Evolutionary conservation across 2,113 vertebrate genomes (phyloP).

Genomic region (Gorsachius goisagi): DNA sequence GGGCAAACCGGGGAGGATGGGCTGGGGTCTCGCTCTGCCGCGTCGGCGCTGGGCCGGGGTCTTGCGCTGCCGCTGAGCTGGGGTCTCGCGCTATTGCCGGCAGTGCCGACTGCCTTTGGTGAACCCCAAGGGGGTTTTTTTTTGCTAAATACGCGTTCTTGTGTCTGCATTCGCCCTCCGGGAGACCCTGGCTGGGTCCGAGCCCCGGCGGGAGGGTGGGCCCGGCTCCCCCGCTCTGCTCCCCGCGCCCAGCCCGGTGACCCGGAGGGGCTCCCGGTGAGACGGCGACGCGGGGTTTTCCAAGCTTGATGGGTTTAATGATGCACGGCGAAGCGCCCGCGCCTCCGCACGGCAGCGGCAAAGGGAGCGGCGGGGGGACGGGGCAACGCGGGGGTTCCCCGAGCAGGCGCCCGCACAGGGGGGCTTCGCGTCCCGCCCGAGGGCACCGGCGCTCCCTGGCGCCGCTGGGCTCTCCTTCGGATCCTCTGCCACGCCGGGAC

Average conservation of each 20-base stretch:
- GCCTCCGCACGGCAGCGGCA: background rate
- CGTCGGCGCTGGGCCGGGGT: too few species aligned
- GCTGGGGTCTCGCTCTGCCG: background rate
- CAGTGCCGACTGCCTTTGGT: too few species aligned
- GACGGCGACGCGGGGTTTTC: background rate
- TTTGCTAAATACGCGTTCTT: background rate
- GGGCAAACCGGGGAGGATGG: background rate
- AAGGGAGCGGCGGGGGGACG: background rate
- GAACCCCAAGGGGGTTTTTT: background rate
- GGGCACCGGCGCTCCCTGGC: background rate
- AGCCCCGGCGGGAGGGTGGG: background rate
- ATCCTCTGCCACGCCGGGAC: rapidly evolving
- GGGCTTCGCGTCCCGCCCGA: background rate
- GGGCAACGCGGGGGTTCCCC: background rate
- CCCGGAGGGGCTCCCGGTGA: background rate
- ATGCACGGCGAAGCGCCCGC: background rate
- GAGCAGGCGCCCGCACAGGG: background rate
- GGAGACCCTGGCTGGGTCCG: background rate
- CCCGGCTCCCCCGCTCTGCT: background rate
- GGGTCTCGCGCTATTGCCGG: too few species aligned
- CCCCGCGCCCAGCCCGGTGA: rapidly evolving
- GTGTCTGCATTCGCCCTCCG: background rate
- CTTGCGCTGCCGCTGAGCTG: too few species aligned
- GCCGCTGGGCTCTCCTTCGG: background rate
- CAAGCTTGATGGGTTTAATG: background rate